A percentile compares a stretch with the other conserved stretches of the same genome.
Evolutionary conservation across 2,113 vertebrate species (phyloP).

Genomic region (Sterrhoptilus dennistouni): DNA sequence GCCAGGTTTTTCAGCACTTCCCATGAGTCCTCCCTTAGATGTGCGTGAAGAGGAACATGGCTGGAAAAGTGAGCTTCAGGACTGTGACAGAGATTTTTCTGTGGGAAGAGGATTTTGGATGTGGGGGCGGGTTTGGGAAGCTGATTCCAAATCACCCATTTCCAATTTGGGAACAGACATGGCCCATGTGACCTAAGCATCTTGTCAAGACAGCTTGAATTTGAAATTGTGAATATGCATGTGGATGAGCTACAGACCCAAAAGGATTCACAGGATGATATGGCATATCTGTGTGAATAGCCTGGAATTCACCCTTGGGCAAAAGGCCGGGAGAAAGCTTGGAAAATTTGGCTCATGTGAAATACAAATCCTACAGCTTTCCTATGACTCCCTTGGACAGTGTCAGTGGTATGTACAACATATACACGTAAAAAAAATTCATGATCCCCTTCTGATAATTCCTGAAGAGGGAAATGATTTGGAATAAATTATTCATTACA

Average conservation of each 20-base stretch:
- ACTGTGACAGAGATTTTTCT: neutral
- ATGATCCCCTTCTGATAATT: neutral
- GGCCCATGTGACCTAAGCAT: conserved; percentile 57
- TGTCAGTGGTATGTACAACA: neutral
- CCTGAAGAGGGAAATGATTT: neutral
- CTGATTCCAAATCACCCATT: conserved; percentile 9
- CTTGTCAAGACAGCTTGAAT: conserved; percentile 62
- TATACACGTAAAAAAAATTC: neutral
- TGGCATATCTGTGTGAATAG: neutral
- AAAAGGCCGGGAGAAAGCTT: neutral
- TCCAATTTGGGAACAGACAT: conserved; percentile 41
- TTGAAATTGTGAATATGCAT: conserved; percentile 50
- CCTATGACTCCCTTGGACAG: neutral
- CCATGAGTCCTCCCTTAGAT: neutral
- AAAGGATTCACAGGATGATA: neutral
- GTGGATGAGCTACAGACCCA: conserved; percentile 21
- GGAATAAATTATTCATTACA: conserved; percentile 49
- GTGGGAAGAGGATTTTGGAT: neutral
- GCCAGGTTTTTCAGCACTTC: neutral
- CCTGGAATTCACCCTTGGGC: neutral
- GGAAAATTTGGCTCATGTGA: neutral
- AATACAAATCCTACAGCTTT: neutral
- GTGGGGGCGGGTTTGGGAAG: neutral
- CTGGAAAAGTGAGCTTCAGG: neutral
- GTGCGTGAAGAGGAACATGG: neutral